Conservation (phyloP, 2,888 invertebrate genomes). For the Philhelius pedissequus region DNA sequence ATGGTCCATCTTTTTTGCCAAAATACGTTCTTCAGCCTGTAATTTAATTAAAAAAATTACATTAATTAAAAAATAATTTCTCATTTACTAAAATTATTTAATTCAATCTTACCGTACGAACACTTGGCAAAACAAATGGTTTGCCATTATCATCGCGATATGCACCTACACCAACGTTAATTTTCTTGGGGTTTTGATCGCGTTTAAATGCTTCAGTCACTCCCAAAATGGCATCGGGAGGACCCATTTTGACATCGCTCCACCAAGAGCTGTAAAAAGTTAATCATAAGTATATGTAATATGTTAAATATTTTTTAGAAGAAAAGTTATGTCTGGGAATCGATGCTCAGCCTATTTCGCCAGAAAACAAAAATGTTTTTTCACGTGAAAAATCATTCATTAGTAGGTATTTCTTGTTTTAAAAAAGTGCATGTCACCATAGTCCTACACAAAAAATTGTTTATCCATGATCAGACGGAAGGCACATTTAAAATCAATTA, state of each 20-base stretch:
- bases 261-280: conserved; percentile 87
- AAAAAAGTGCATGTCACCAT: no score
- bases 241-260: conserved; percentile 95
- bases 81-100: not conserved
- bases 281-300: not conserved
- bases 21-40: conserved; percentile 90
- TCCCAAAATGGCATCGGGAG: conserved; percentile 98
- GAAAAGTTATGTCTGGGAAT: no score
- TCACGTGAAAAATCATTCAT: no score
- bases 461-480: no score
- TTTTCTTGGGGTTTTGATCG: conserved; percentile 94
- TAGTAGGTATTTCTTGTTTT: no score
- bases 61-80: not conserved
- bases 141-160: conserved; percentile 99
- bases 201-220: conserved; percentile 97
- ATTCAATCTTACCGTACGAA: conserved; percentile 82
- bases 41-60: no score
- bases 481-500: no score
- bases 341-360: no score
- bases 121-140: conserved; percentile 95
- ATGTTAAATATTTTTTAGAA: no score
- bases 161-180: conserved; percentile 97
- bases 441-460: no score
- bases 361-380: no score
- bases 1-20: conserved; percentile 87